Evolutionary conservation across 2,113 vertebrate species (phyloP), one percentile per base, ranked within the genome.

Genomic region (Eidolon helvum): DNA sequence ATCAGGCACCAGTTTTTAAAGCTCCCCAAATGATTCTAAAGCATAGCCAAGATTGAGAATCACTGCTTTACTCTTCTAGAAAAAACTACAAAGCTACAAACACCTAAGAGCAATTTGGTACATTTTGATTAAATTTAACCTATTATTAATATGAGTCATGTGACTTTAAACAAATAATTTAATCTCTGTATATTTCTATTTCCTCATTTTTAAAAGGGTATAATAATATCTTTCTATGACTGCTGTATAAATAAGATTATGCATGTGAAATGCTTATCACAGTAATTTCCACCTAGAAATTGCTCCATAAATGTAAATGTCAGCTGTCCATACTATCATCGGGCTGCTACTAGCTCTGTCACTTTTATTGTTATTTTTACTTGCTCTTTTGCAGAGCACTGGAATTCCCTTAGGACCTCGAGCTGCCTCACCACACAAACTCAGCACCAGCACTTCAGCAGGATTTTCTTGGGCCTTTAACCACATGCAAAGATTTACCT

Each of bases 401-500:
- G 40, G 43, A 79, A 63, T 66, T 75, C 79, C 75, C 75, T 90
- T 22, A 16, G 19, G 59, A n/a, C 26, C 21, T 71, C 74, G 48
- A 80, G 35, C 65, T 40, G 48, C 18, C 53, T 45, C n/a, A 24
- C 61, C 24, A 55, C 9, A 6, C 21, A 84, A 74, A 86, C 26
- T 8, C 10, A 5, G 21, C 21, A 86, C 22, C 38, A n/a, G n/a
- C 24, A 35, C 35, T 28, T 43, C 4, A 15, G 9, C 12, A 28
- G 40, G 35, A 68, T 78, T 89, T 97, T 66, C 90, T 68, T 4
- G 53, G 50, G 18, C 26, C n/a, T 86, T 83, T 92, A 79, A 77
- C n/a, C 59, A 50, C 63, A 48, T 57, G 35, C 30, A 86, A 69
- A 95, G 83, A 90, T 79, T 95, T 83, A 59, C 33, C 71, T 94